phyloP scores from a whole-genome alignment of 2,797 vertebrate species.

The Cygnus olor region DNA sequence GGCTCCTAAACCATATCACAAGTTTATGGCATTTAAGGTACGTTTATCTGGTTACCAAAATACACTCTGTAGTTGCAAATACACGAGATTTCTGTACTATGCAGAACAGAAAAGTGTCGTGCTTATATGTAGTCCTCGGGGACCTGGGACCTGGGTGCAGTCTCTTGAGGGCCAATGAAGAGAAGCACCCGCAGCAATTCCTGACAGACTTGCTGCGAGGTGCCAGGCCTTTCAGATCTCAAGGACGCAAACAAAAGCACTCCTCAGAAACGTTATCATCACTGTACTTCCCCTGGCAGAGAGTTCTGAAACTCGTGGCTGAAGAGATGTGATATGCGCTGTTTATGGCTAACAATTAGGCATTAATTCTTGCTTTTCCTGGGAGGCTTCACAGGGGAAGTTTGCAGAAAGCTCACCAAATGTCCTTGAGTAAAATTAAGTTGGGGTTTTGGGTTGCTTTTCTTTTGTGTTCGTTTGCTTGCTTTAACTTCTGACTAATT shows the following conservation, averaged over 20 bases:
- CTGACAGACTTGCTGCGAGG: not conserved
- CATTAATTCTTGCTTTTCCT: not conserved
- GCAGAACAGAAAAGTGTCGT: not conserved
- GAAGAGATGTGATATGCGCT: not conserved
- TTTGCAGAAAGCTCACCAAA: not conserved
- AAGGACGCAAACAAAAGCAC: not conserved
- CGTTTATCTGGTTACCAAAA: conserved; percentile 28
- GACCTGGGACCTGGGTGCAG: not conserved
- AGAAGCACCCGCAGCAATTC: not conserved
- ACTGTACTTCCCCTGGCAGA: not conserved
- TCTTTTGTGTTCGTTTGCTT: not conserved
- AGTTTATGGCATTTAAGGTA: conserved; percentile 99
- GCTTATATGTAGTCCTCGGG: not conserved
- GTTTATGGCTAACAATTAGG: not conserved
- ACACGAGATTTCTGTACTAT: not conserved
- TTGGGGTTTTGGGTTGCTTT: accelerated
- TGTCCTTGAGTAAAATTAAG: not conserved
- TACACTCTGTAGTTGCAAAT: not conserved
- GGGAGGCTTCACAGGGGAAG: not conserved
- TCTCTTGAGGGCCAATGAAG: not conserved
- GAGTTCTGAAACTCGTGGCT: not conserved
- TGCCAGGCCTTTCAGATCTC: not conserved
- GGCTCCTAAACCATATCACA: conserved; percentile 99
- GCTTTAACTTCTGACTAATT: not conserved
- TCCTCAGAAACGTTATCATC: not conserved